Percentiles rank a stretch among this genome's conserved stretches.
Conservation (phyloP, 1,140 invertebrate genomes). For the Lordiphosa clarofinis region DNA sequence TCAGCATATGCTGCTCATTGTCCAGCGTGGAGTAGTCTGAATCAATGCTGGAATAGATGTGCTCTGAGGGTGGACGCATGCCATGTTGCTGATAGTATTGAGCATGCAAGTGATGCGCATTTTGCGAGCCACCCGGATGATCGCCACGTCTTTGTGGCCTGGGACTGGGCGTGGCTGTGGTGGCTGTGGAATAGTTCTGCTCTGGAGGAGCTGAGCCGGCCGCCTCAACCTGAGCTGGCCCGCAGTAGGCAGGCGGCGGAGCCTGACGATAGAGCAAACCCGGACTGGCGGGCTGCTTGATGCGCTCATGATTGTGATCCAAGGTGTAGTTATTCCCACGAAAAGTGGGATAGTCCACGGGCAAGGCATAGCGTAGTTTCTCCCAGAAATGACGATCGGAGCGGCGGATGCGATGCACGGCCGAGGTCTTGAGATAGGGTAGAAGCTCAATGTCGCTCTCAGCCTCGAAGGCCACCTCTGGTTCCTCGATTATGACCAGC, state of each 20-base stretch:
- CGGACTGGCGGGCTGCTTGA: conserved; percentile 82
- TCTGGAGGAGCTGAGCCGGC: conserved; percentile 43
- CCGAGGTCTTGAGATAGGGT: conserved; percentile 92
- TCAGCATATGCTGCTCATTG: conserved; percentile 77
- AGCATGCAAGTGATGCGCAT: conserved; percentile 57
- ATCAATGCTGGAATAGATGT: conserved; percentile 92
- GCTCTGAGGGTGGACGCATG: conserved; percentile 87
- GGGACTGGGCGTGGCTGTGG: conserved; percentile 84
- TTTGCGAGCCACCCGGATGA: conserved; percentile 40
- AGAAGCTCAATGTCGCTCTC: conserved; percentile 92
- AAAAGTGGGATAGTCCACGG: conserved; percentile 82
- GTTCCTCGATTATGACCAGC: conserved; percentile 91
- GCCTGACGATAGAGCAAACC: conserved; percentile 76
- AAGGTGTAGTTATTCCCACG: conserved; percentile 83
- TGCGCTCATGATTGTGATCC: conserved; percentile 82
- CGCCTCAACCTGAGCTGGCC: conserved; percentile 69
- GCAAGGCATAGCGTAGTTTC: conserved; percentile 92
- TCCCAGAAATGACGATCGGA: conserved; percentile 95
- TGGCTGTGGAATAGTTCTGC: conserved; percentile 83
- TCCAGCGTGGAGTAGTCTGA: conserved; percentile 85
- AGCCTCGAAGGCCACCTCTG: conserved; percentile 85
- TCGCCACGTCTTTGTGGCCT: conserved; percentile 82
- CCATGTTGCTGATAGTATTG: conserved; percentile 79
- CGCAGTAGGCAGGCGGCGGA: conserved; percentile 79
- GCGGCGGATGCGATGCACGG: conserved; percentile 90